Percentiles rank a stretch among this genome's conserved stretches.
These are phyloP conservation scores for Hemaris fuciformis DNA, from an alignment of 2,888 invertebrate species.

Conservation along the genomic window DNA sequence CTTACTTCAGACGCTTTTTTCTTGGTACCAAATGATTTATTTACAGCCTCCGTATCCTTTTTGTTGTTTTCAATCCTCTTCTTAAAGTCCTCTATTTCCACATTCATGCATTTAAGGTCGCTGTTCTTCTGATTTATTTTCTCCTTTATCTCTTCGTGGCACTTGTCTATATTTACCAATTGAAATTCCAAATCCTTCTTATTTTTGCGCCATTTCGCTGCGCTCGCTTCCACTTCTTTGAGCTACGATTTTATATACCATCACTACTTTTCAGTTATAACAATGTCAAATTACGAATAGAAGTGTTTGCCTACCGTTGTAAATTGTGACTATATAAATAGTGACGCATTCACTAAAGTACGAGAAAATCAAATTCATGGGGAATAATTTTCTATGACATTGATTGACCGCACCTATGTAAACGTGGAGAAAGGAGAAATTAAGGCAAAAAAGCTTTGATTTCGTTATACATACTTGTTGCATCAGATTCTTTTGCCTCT, in stretches of 20 bases:
- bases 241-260: conserved; percentile 40
- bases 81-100: conserved; percentile 50
- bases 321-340: too few relatives aligned
- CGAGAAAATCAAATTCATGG: too few relatives aligned
- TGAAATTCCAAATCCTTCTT: conserved; percentile 61
- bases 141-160: conserved; percentile 48
- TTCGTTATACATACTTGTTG: conserved; percentile 41
- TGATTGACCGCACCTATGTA: too few relatives aligned
- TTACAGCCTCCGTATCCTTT: conserved; percentile 40
- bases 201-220: conserved; percentile 60
- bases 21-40: conserved; percentile 39
- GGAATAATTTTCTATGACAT: too few relatives aligned
- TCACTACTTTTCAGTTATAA: too few relatives aligned
- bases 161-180: conserved; percentile 46
- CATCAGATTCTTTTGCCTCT: conserved; percentile 49
- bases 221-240: conserved; percentile 51
- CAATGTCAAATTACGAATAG: too few relatives aligned
- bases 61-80: conserved; percentile 49
- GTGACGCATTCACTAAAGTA: too few relatives aligned
- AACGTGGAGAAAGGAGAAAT: neutral
- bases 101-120: conserved; percentile 52
- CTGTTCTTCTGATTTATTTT: conserved; percentile 55
- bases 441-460: neutral
- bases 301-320: too few relatives aligned
- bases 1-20: conserved; percentile 57